Percentiles rank a stretch among this genome's conserved stretches.
Evolutionary conservation across 92 coral and sea anemone species (phyloP).

Genomic region (Isaurus tuberculatus): DNA sequence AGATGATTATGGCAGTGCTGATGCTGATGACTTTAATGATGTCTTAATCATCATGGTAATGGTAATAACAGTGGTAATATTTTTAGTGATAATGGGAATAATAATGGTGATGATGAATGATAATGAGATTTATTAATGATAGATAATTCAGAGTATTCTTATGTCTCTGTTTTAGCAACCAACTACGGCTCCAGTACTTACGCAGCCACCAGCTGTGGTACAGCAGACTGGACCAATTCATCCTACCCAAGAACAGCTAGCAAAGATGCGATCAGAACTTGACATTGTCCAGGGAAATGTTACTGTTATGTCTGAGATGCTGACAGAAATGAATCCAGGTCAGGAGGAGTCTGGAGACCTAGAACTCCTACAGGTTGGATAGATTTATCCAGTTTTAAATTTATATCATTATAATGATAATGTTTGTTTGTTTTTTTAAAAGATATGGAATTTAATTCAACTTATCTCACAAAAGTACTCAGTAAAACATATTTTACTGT

Average conservation of each 20-base stretch:
- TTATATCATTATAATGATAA: too few species aligned
- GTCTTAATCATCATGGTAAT: too few species aligned
- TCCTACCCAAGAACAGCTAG: slow-evolving; percentile 96
- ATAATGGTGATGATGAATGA: too few species aligned
- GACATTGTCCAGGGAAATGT: slow-evolving; percentile 95
- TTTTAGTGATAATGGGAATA: too few species aligned
- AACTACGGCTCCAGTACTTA: slow-evolving; percentile 44
- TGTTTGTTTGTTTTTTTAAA: not conserved
- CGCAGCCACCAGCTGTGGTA: slow-evolving; percentile 54
- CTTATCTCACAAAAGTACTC: too few species aligned
- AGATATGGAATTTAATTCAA: too few species aligned
- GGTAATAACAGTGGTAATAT: too few species aligned
- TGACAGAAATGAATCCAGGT: slow-evolving; percentile 92
- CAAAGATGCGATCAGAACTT: slow-evolving; percentile 90
- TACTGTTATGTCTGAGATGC: slow-evolving; percentile 96
- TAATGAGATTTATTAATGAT: too few species aligned
- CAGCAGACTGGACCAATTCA: slow-evolving; percentile 72
- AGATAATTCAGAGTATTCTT: not conserved
- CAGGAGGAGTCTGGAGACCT: slow-evolving; percentile 90
- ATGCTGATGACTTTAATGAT: too few species aligned
- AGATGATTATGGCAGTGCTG: too few species aligned
- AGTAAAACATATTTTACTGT: too few species aligned
- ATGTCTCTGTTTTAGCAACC: slow-evolving; percentile 14
- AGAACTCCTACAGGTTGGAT: slow-evolving; percentile 78
- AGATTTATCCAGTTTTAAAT: not conserved